A percentile compares a stretch with the other conserved stretches of the same genome.
phyloP scores from a whole-genome alignment of 1,140 invertebrate species.

The Lutraria rhynchaena region DNA sequence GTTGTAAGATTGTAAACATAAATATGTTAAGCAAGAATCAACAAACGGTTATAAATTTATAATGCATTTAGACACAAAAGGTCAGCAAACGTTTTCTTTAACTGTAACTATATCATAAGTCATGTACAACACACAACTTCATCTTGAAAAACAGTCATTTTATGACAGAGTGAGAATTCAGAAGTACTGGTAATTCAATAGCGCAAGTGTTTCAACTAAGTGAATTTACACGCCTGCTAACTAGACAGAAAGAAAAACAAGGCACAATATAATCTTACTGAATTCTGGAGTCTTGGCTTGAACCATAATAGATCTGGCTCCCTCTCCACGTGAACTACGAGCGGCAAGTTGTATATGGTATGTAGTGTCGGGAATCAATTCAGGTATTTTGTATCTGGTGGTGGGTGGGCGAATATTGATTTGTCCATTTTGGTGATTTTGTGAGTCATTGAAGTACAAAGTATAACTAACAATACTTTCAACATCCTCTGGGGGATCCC shows the following conservation, averaged over 20 bases:
- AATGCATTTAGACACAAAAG: no score
- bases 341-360: constrained; percentile 98
- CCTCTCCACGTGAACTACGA: constrained; percentile 94
- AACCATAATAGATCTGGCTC: constrained; percentile 96
- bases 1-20: no score
- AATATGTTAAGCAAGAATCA: no score
- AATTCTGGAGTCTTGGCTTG: constrained; percentile 97
- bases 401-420: constrained; percentile 87
- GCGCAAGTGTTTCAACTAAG: no score
- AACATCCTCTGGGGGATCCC: constrained; percentile 92
- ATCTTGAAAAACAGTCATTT: no score
- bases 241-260: neutral
- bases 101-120: no score
- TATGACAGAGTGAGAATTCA: no score
- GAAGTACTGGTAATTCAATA: no score
- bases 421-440: constrained; percentile 88
- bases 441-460: constrained; percentile 98
- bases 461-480: constrained; percentile 97
- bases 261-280: constrained; percentile 88
- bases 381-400: constrained; percentile 92
- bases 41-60: no score
- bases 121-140: no score
- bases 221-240: neutral
- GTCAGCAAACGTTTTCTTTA: no score
- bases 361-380: constrained; percentile 96